Conservation (phyloP, 1,140 invertebrate species). For the Pachypsylla venusta region DNA sequence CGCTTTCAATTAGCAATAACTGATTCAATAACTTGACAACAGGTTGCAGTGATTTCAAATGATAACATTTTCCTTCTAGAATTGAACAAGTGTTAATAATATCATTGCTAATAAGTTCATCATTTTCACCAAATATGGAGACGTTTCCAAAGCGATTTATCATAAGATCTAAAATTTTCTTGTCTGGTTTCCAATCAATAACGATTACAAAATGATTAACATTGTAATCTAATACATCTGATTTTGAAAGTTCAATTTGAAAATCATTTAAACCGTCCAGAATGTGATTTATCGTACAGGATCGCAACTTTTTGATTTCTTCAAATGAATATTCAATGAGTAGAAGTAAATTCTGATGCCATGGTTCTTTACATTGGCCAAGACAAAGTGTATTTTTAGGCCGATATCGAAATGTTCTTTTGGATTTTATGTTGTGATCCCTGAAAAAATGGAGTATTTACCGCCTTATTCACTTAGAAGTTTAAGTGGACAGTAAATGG, state of each 20-base stretch:
- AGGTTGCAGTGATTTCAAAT: neutral
- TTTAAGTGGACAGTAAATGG: too few relatives aligned
- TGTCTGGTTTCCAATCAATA: neutral
- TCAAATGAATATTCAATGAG: conserved; percentile 5
- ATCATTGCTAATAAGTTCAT: neutral
- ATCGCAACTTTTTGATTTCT: conserved; percentile 3
- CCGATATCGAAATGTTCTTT: conserved; percentile 7
- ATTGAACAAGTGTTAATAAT: neutral
- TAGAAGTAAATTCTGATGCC: conserved; percentile 5
- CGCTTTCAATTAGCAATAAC: neutral
- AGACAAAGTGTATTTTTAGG: neutral
- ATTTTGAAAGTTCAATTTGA: neutral
- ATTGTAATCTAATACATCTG: neutral
- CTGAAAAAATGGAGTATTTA: conserved; percentile 6
- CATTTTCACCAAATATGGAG: neutral
- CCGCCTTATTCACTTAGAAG: neutral
- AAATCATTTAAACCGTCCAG: neutral
- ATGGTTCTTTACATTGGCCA: conserved; percentile 4
- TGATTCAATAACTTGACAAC: neutral
- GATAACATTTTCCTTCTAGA: conserved; percentile 1
- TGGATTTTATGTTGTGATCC: neutral
- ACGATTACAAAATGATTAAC: conserved; percentile 1
- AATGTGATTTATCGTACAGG: neutral
- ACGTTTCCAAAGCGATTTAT: conserved; percentile 6
- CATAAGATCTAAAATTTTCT: conserved; percentile 3